Conservation (phyloP, 2,888 invertebrate genomes). For the Phengaris alcon region DNA sequence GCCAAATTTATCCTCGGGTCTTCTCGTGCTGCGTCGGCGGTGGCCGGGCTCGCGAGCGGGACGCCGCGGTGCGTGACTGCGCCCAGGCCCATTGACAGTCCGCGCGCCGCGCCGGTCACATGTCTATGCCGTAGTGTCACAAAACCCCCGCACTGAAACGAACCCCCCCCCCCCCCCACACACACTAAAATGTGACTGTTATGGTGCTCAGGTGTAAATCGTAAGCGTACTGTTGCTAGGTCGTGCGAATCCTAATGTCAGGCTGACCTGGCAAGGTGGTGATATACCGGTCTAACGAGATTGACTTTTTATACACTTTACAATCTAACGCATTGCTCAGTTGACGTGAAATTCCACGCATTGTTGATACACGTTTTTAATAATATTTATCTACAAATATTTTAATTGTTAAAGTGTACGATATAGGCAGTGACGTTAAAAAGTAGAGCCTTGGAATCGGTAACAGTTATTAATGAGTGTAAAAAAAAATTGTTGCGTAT, state of each 20-base stretch:
- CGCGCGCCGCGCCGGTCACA: constrained; percentile 47
- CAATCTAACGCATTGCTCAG: background rate
- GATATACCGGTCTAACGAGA: constrained; percentile 72
- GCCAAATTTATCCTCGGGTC: constrained; percentile 76
- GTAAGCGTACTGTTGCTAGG: constrained; percentile 1
- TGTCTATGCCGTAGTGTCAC: constrained; percentile 41
- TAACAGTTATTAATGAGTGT: background rate
- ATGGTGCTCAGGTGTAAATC: constrained; percentile 31
- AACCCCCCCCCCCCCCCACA: constrained; percentile 50
- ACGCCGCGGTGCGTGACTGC: constrained; percentile 43
- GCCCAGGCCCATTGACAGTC: constrained; percentile 45
- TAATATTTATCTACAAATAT: background rate
- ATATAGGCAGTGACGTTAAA: constrained; percentile 21
- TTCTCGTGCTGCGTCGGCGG: constrained; percentile 61
- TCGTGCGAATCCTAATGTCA: constrained; percentile 47
- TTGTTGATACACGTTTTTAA: constrained; percentile 1
- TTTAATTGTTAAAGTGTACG: constrained; percentile 8
- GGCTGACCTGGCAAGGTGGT: constrained; percentile 68
- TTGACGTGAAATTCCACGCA: background rate
- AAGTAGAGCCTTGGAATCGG: background rate
- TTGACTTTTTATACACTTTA: constrained; percentile 50
- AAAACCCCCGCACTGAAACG: constrained; percentile 42
- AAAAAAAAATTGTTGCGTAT: background rate
- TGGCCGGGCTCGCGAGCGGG: constrained; percentile 60
- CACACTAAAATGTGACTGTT: constrained; percentile 56